Evolutionary conservation across 2,888 invertebrate genomes (phyloP).

Genomic region (Macropis europaea): DNA sequence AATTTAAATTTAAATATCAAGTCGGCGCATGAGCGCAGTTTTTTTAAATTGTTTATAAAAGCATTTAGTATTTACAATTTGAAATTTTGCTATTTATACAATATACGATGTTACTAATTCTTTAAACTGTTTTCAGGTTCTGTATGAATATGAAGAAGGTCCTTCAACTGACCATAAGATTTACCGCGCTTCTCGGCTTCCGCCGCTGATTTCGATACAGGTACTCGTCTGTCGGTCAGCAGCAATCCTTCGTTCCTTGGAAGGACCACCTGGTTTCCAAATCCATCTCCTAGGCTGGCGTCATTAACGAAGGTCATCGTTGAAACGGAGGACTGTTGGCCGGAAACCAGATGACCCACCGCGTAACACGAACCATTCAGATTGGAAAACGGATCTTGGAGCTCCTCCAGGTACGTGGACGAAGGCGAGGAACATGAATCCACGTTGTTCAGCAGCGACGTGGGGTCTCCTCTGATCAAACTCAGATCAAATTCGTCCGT

Average conservation of each 20-base stretch:
- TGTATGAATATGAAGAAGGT: too few species aligned
- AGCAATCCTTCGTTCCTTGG: conserved; percentile 76
- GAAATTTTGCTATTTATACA: too few species aligned
- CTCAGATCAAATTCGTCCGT: conserved; percentile 76
- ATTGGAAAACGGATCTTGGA: conserved; percentile 58
- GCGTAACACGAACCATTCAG: conserved; percentile 64
- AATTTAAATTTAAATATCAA: too few species aligned
- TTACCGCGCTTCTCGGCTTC: conserved; percentile 49
- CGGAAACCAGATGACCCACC: conserved; percentile 74
- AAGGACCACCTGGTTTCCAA: conserved; percentile 79
- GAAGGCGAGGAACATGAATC: conserved; percentile 55
- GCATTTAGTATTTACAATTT: too few species aligned
- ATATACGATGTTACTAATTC: too few species aligned
- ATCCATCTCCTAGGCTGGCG: conserved; percentile 33
- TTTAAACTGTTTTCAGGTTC: too few species aligned
- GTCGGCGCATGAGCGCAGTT: too few species aligned
- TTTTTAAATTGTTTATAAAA: too few species aligned
- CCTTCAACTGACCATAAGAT: conserved; percentile 60
- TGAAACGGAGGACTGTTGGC: conserved; percentile 48
- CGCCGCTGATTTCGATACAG: conserved; percentile 11
- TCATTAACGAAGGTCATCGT: conserved; percentile 32
- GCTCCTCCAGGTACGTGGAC: conserved; percentile 58
- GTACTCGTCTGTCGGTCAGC: conserved; percentile 42
- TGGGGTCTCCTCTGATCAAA: conserved; percentile 75
- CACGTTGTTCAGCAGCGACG: conserved; percentile 58